These are phyloP conservation scores for Temnothorax longispinosus DNA, from an alignment of 1,140 invertebrate species.

Conservation along the genomic window DNA sequence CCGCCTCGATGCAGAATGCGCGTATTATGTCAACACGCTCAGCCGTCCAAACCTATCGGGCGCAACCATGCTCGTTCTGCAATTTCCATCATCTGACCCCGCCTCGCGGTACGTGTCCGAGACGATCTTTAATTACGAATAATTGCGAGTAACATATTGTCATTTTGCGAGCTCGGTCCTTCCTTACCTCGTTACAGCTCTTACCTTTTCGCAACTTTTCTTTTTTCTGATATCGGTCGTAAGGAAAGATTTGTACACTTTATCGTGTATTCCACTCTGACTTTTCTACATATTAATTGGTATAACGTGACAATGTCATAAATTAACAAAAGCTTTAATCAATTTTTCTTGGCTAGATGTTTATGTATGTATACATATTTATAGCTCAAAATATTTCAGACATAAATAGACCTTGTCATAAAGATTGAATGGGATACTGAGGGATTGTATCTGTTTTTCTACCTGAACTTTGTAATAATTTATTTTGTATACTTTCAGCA, in stretches of 20 bases:
- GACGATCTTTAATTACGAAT: not conserved
- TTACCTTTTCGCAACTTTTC: slow-evolving; percentile 2
- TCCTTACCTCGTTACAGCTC: not conserved
- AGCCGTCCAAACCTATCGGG: slow-evolving; percentile 37
- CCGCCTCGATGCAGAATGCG: slow-evolving; percentile 56
- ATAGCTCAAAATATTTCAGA: not conserved
- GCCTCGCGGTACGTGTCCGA: slow-evolving; percentile 56
- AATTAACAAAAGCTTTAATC: not conserved
- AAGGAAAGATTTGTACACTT: not conserved
- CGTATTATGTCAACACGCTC: slow-evolving; percentile 46
- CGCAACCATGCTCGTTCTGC: slow-evolving; percentile 76
- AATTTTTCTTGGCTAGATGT: not conserved
- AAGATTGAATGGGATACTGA: not conserved
- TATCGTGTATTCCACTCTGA: not conserved
- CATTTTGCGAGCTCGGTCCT: not conserved
- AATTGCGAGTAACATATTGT: not conserved
- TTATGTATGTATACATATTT: not conserved
- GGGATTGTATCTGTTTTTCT: not conserved
- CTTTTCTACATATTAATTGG: not conserved
- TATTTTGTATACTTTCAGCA: slow-evolving; percentile 31
- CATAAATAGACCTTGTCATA: not conserved
- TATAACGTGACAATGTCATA: not conserved
- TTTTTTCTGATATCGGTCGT: not conserved
- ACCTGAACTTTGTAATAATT: not conserved
- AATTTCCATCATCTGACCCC: slow-evolving; percentile 74